These are phyloP conservation scores for Agonopterix alstromeriana DNA, from an alignment of 2,888 invertebrate species.

Conservation along the genomic window DNA sequence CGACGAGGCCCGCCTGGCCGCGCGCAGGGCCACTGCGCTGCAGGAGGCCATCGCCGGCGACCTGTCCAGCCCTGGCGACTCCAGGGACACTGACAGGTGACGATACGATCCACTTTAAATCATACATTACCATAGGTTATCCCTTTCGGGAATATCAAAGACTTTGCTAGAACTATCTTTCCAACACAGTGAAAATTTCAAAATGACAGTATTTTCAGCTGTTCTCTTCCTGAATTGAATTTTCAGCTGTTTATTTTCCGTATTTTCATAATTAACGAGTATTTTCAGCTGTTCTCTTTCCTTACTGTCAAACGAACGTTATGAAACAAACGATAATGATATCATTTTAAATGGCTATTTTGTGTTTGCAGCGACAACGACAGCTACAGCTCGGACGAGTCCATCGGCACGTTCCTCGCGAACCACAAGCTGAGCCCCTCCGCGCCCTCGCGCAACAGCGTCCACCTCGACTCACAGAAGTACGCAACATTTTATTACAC, in stretches of 20 bases:
- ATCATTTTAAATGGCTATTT: background rate
- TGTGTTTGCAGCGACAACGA: constrained; percentile 72
- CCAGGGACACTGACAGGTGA: constrained; percentile 77
- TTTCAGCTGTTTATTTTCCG: too few relatives aligned
- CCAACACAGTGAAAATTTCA: too few relatives aligned
- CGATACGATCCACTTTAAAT: too few relatives aligned
- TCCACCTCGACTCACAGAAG: constrained; percentile 67
- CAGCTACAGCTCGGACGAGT: constrained; percentile 81
- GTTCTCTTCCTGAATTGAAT: too few relatives aligned
- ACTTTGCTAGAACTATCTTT: too few relatives aligned
- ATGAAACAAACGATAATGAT: too few relatives aligned
- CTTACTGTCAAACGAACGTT: too few relatives aligned
- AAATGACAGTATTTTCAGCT: too few relatives aligned
- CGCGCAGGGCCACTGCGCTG: constrained; percentile 92
- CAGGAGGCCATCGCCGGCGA: constrained; percentile 95
- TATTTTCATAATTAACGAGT: too few relatives aligned
- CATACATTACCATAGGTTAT: too few relatives aligned
- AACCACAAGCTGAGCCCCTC: constrained; percentile 76
- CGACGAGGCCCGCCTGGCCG: constrained; percentile 90
- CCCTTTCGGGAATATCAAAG: too few relatives aligned
- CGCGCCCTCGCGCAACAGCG: constrained; percentile 52
- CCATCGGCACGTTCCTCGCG: constrained; percentile 79
- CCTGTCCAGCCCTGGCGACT: constrained; percentile 81
- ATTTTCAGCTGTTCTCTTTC: too few relatives aligned
- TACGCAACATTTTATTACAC: constrained; percentile 18